Evolutionary conservation across 2,797 vertebrate species (phyloP).

Genomic region (Meriones psammophilus): DNA sequence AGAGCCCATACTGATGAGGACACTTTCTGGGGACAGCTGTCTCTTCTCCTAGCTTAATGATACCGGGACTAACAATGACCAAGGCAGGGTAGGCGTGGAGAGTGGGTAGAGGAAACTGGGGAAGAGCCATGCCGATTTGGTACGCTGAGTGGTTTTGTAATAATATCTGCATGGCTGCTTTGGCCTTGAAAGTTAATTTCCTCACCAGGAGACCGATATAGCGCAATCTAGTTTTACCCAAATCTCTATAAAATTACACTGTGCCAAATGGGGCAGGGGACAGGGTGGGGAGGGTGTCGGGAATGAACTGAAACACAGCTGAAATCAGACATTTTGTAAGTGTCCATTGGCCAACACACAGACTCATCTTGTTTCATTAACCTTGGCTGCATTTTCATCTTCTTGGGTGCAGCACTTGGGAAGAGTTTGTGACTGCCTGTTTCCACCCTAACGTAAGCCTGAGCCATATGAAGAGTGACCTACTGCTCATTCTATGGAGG

Average conservation of each 20-base stretch:
- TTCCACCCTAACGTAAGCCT: not conserved
- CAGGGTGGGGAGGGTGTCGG: not conserved
- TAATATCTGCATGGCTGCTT: slow-evolving; percentile 75
- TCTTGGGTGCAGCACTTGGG: not conserved
- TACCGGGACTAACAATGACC: slow-evolving; percentile 58
- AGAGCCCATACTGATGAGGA: slow-evolving; percentile 38
- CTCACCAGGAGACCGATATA: slow-evolving; percentile 63
- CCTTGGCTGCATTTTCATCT: slow-evolving; percentile 39
- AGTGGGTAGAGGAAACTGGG: slow-evolving; percentile 19
- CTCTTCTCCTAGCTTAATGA: slow-evolving; percentile 75
- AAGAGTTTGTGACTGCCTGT: not conserved
- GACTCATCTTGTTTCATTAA: slow-evolving; percentile 68
- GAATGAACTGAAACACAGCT: slow-evolving; percentile 27
- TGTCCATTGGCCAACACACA: slow-evolving; percentile 66
- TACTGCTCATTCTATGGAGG: not conserved
- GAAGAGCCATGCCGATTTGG: slow-evolving; percentile 29
- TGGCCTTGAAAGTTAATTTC: slow-evolving; percentile 71
- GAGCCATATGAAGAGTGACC: not conserved
- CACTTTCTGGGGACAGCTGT: slow-evolving; percentile 80
- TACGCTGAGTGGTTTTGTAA: slow-evolving; percentile 67
- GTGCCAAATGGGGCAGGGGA: slow-evolving; percentile 55
- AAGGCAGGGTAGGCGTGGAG: not conserved
- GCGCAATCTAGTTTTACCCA: slow-evolving; percentile 72
- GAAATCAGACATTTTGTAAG: slow-evolving; percentile 65
- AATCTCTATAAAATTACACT: slow-evolving; percentile 71